Percentiles rank a stretch among this genome's conserved stretches.
These are phyloP conservation scores for Rhadina sibilatrix DNA, from an alignment of 2,113 vertebrate species.

Conservation along the genomic window DNA sequence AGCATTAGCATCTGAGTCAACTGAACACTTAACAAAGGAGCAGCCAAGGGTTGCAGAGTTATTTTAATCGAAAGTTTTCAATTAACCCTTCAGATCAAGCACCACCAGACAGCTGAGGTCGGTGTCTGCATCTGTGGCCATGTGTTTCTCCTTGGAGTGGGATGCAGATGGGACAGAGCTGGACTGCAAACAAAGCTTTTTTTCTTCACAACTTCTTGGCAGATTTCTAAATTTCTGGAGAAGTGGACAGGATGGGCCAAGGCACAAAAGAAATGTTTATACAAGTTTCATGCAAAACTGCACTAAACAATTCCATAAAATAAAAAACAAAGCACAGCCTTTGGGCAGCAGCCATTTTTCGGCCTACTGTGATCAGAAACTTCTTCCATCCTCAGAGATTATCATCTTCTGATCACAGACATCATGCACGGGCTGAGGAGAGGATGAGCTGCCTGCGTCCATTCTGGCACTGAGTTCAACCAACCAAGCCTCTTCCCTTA, in stretches of 20 bases:
- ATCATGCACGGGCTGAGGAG: not conserved
- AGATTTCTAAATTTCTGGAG: not conserved
- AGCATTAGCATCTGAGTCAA: not conserved
- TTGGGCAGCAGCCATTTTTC: not conserved
- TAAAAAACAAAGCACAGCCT: not conserved
- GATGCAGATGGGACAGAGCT: not conserved
- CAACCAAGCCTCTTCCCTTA: not conserved
- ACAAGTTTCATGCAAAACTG: not conserved
- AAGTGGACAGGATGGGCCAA: not conserved
- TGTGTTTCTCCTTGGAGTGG: not conserved
- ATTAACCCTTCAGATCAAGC: not conserved
- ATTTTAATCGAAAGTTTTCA: not conserved
- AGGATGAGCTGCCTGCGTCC: not conserved
- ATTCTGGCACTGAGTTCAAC: not conserved
- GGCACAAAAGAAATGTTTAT: not conserved
- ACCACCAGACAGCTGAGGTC: not conserved
- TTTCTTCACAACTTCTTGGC: not conserved
- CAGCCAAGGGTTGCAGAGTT: not conserved
- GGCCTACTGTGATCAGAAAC: not conserved
- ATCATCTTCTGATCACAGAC: not conserved
- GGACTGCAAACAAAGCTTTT: not conserved
- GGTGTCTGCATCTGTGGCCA: not conserved
- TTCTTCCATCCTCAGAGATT: not conserved
- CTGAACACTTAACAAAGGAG: not conserved
- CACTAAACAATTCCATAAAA: not conserved